Base-by-base conservation (phyloP, 2,797 vertebrate species). In the Tamandua tetradactyla region DNA sequence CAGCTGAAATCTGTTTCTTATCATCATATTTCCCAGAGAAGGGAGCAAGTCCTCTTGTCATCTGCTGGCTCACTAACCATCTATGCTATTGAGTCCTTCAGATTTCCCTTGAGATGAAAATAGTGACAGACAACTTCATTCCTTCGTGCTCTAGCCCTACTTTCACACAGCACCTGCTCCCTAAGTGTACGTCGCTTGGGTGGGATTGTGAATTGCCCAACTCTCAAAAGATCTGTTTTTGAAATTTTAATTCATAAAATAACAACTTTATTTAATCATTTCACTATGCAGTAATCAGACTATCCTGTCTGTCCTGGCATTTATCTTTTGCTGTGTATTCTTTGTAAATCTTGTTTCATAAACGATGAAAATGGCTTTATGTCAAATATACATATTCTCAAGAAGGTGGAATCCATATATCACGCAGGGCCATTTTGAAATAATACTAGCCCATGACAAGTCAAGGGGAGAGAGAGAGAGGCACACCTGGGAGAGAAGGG, bases 1-100 rank as follows among this genome's bases (percentile, higher is more conserved):
- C 97, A 98, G 96, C 94, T 97, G 97, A 97, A 98, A 98, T 98
- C 98, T 98, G 98, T 97, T 98, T 98, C 98, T 98, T 98, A 98
- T 98, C 98, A 98, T 98, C 96, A 93, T 97, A 96, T 82, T 98
- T 98, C 97, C 97, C 97, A 96, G 59, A 97, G 95, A 97, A 97
- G 97, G 93, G 95, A 96, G 93, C 35, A 9, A 97, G 97, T 97
- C 95, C 82, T 97, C 92, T 18, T 96, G 79, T 97, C 98, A 97
- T 98, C 96, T 89, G 15, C 96, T 98, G 97, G 96, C 97, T 97
- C 97, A 78, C 59, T 79, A 5, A 85, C 96, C 97, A 81, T 97
- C 91, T 82, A 91, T 69, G 92, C 82, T 7, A 1, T 96, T 96
- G 92, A 55, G 89, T 92, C 94, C n/a, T 35, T 76, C 79, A 97